Base-by-base conservation (phyloP, 2,888 invertebrate genomes). In the Drosophila kanekoi region DNA sequence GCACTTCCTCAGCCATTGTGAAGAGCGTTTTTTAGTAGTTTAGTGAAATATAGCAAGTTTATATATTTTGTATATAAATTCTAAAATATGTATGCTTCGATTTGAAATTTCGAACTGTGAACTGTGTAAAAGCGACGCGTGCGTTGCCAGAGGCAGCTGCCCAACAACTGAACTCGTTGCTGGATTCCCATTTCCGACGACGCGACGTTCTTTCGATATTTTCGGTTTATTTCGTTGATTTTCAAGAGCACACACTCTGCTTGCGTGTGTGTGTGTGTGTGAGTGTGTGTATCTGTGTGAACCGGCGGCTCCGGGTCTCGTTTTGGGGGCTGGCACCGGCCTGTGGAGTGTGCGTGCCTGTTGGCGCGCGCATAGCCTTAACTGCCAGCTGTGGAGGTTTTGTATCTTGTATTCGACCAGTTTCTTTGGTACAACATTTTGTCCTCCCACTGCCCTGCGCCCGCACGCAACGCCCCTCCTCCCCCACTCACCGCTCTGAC, bases 1-100 rank as follows among this genome's bases (percentile, higher is more conserved):
- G 93, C 76, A 94, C 94, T 82, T 94, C 94, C 92, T 94, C 93
- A 72, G 87, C 89, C 90, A 91, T 92, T 51, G 76, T 83, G 64
- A 47, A 33, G 49, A 10, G 28, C n/a, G 11, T 11, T 20, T 40
- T 11, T 20, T 40, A 56, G 23, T 13, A n/a, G 20, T 41, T 51
- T 47, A 44, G 16, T 48, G 23, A 18, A 48, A 16, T 63, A 14
- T 13, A 28, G 0, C 23, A 40, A 20, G 3, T 28, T 11, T 9
- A 40, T 71, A 44, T 53, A 41, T 49, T 14, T 11, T 11, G 11
- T 38, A 16, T 14, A 37, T 64, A 47, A 53, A 23, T 43, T n/a
- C n/a, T n/a, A n/a, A 47, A 52, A 43, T 44, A 41, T 20, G 20
- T 44, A 41, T 20, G 20, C 20, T 20, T 18, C 20, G 32, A 52